Conservation (phyloP, 2,888 invertebrate genomes). For the Latrodectus hesperus region DNA sequence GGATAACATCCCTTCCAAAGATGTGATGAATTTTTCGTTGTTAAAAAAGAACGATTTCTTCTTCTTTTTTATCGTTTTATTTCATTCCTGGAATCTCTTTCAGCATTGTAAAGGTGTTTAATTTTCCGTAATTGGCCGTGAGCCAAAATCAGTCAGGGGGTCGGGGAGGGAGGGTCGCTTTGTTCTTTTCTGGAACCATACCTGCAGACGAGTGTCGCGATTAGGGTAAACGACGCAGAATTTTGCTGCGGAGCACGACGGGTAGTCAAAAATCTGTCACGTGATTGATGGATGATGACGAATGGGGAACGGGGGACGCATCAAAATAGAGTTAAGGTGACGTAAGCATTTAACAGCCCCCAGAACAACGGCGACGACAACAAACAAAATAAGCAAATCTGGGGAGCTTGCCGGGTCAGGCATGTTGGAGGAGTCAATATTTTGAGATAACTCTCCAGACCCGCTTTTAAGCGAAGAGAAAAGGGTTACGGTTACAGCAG, state of each 20-base stretch:
- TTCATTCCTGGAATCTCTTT: slow-evolving; percentile 1
- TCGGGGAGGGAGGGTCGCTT: background rate
- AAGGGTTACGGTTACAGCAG: too few relatives aligned
- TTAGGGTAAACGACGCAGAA: slow-evolving; percentile 44
- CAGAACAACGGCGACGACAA: too few relatives aligned
- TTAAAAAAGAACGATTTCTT: too few relatives aligned
- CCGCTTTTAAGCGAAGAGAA: too few relatives aligned
- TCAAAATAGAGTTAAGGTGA: slow-evolving; percentile 25
- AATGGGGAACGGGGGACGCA: slow-evolving; percentile 13
- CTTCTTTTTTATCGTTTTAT: background rate
- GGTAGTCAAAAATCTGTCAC: slow-evolving; percentile 40
- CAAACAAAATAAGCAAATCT: too few relatives aligned
- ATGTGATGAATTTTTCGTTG: too few relatives aligned
- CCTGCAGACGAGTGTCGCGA: slow-evolving; percentile 46
- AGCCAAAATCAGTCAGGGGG: slow-evolving; percentile 7
- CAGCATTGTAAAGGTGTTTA: slow-evolving; percentile 22
- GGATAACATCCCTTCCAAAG: too few relatives aligned
- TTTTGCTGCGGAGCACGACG: slow-evolving; percentile 18
- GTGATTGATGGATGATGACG: slow-evolving; percentile 60
- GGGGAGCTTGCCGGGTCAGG: too few relatives aligned
- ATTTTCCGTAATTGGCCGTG: slow-evolving; percentile 45
- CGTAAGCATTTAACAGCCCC: background rate
- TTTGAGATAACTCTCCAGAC: too few relatives aligned
- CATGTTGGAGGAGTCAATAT: too few relatives aligned
- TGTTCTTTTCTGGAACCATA: slow-evolving; percentile 20